Evolutionary conservation across 2,113 vertebrate genomes (phyloP).

Genomic region (Elanoides forficatus): DNA sequence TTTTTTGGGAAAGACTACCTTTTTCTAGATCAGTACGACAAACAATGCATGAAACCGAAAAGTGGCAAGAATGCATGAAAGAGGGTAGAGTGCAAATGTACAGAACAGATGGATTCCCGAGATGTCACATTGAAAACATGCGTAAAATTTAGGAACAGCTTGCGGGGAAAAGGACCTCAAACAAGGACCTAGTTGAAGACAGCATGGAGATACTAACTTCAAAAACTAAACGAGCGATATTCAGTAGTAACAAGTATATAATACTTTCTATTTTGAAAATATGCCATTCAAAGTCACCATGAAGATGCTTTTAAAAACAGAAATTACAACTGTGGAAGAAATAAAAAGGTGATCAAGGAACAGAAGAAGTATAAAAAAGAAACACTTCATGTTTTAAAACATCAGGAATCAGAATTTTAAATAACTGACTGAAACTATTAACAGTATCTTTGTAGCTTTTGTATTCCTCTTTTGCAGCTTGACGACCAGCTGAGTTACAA

Average conservation of each 20-base stretch:
- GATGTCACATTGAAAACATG: not conserved
- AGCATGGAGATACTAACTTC: not conserved
- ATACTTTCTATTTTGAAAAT: not conserved
- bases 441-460: not conserved
- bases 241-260: not conserved
- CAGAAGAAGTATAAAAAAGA: not conserved
- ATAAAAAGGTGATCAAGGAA: not conserved
- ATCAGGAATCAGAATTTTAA: not conserved
- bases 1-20: not conserved
- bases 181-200: not conserved
- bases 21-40: not conserved
- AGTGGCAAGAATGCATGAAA: not conserved
- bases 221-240: not conserved
- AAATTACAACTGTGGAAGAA: slow-evolving; percentile 1
- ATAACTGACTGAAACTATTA: not conserved
- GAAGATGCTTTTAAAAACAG: not conserved
- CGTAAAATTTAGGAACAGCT: not conserved
- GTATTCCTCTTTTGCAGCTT: not conserved
- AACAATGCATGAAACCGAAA: not conserved
- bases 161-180: not conserved
- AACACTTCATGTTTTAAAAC: not conserved
- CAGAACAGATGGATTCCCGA: not conserved
- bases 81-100: not conserved
- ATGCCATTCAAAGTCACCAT: not conserved
- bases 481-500: not conserved